These are phyloP conservation scores for Lingula anatina DNA, from an alignment of 2,888 invertebrate genomes.

Conservation along the genomic window DNA sequence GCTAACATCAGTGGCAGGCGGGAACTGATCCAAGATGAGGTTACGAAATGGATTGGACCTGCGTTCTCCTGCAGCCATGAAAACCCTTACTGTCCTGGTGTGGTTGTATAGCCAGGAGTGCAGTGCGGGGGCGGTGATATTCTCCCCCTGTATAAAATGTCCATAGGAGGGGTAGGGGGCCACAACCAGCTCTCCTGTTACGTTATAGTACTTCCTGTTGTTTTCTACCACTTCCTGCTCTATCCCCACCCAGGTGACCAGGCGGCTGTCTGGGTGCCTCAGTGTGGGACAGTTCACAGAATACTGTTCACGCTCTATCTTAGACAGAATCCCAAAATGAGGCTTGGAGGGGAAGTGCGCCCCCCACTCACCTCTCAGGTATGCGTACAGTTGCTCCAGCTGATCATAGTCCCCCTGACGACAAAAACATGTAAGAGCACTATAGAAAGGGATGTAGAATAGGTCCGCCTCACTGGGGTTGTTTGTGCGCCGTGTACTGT, in stretches of 20 bases:
- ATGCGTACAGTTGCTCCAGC: background rate
- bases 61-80: slow-evolving; percentile 24
- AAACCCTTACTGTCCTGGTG: slow-evolving; percentile 17
- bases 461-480: slow-evolving; percentile 20
- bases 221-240: slow-evolving; percentile 15
- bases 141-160: slow-evolving; percentile 14
- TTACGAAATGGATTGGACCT: slow-evolving; percentile 23
- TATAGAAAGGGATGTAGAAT: slow-evolving; percentile 28
- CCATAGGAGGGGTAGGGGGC: slow-evolving; percentile 36
- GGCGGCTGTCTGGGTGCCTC: slow-evolving; percentile 10
- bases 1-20: background rate
- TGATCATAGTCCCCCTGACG: background rate
- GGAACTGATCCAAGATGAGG: slow-evolving; percentile 25
- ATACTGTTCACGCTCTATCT: slow-evolving; percentile 21
- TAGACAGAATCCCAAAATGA: slow-evolving; percentile 27
- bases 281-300: slow-evolving; percentile 19
- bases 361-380: background rate
- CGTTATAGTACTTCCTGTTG: slow-evolving; percentile 1
- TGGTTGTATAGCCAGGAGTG: background rate
- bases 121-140: background rate
- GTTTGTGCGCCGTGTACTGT: slow-evolving; percentile 19
- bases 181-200: slow-evolving; percentile 16
- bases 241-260: slow-evolving; percentile 24
- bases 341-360: too few relatives aligned
- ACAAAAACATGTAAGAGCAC: slow-evolving; percentile 17